Conservation (phyloP, 2,888 invertebrate species). For the Leptopterna dolabrata region DNA sequence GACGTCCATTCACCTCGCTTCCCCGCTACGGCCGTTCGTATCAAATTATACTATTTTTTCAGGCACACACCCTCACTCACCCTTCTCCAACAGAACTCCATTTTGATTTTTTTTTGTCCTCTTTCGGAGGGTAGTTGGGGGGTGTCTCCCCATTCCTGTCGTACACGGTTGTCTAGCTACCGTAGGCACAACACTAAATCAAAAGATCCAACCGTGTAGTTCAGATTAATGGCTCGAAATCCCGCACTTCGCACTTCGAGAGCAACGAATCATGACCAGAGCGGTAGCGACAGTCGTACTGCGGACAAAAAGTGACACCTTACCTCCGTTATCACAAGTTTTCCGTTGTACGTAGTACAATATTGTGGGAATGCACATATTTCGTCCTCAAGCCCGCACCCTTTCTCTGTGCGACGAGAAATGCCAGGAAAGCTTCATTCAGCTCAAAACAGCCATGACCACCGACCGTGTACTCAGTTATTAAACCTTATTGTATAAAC, state of each 20-base stretch:
- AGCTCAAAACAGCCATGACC: too few species aligned
- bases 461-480: too few species aligned
- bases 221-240: slow-evolving; percentile 1
- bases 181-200: neutral
- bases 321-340: too few species aligned
- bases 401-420: too few species aligned
- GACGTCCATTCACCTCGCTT: slow-evolving; percentile 13
- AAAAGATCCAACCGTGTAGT: neutral
- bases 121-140: neutral
- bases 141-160: neutral
- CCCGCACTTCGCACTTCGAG: neutral
- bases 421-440: too few species aligned
- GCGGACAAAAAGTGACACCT: too few species aligned
- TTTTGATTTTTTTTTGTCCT: neutral
- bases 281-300: neutral
- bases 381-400: too few species aligned
- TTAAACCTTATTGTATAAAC: too few species aligned
- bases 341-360: too few species aligned
- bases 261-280: neutral
- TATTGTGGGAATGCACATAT: too few species aligned
- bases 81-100: neutral
- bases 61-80: too few species aligned
- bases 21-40: slow-evolving; percentile 8
- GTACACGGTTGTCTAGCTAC: slow-evolving; percentile 14
- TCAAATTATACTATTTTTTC: neutral